Conservation (phyloP, 2,113 vertebrate genomes). For the Acinonyx jubatus region DNA sequence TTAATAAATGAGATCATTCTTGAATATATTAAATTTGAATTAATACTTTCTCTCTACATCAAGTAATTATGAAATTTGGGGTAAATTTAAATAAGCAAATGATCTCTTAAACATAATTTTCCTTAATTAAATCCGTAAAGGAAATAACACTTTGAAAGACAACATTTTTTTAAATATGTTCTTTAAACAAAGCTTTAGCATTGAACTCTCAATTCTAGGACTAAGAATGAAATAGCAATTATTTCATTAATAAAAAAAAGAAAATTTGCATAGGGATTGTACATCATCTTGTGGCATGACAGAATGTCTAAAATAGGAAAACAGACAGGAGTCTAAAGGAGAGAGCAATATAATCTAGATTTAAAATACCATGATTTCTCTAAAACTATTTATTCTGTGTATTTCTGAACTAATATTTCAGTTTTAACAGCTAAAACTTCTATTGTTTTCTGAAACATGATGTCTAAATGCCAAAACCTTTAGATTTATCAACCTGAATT, state of each 20-base stretch:
- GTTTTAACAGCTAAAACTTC: neutral
- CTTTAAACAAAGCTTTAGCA: neutral
- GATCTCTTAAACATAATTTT: neutral
- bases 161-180: neutral
- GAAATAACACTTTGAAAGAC: neutral
- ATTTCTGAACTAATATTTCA: neutral
- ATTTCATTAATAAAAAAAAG: neutral
- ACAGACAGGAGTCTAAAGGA: neutral
- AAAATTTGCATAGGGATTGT: neutral
- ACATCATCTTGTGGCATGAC: neutral
- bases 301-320: neutral
- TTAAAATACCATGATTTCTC: neutral
- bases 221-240: neutral
- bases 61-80: neutral
- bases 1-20: neutral
- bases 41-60: neutral
- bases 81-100: neutral
- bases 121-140: neutral
- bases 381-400: neutral
- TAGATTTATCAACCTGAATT: neutral
- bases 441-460: neutral
- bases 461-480: neutral
- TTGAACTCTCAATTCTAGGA: neutral
- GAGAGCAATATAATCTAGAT: neutral
- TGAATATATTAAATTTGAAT: neutral